These are phyloP conservation scores for Telenomus remus DNA, from an alignment of 1,140 invertebrate species.

Conservation along the genomic window DNA sequence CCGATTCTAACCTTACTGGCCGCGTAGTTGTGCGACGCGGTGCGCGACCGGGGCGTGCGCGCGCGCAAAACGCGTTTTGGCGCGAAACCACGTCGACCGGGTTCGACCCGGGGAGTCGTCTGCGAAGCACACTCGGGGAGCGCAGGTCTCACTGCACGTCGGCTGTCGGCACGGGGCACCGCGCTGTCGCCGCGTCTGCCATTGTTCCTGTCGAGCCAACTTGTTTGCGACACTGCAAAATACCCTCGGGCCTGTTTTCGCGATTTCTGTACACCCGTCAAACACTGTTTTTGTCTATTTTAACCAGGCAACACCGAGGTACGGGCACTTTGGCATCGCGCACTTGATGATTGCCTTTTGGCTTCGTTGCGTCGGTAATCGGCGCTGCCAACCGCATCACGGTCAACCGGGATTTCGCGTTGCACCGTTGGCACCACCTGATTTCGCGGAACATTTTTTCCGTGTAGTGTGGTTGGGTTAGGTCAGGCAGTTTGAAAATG, in stretches of 20 bases:
- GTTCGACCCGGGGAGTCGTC: background rate
- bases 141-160: slow-evolving; percentile 1
- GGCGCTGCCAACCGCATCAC: slow-evolving; percentile 29
- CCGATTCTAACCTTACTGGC: slow-evolving; percentile 36
- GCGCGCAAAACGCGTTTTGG: slow-evolving; percentile 37
- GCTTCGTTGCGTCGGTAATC: slow-evolving; percentile 57
- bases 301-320: slow-evolving; percentile 1
- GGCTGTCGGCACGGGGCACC: slow-evolving; percentile 22
- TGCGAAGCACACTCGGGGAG: slow-evolving; percentile 12
- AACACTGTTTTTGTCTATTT: background rate
- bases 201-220: background rate
- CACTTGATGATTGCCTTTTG: slow-evolving; percentile 42
- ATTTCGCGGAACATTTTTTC: too few relatives aligned
- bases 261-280: background rate
- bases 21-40: slow-evolving; percentile 11
- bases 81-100: slow-evolving; percentile 18
- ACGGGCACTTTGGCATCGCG: slow-evolving; percentile 38
- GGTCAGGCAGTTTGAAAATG: too few relatives aligned
- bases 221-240: background rate
- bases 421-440: background rate
- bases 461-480: too few relatives aligned
- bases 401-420: background rate
- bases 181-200: slow-evolving; percentile 3
- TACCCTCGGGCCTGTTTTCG: background rate
- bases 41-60: slow-evolving; percentile 19